Conservation (phyloP, 1,140 invertebrate species). For the Protaetia brevitarsis region DNA sequence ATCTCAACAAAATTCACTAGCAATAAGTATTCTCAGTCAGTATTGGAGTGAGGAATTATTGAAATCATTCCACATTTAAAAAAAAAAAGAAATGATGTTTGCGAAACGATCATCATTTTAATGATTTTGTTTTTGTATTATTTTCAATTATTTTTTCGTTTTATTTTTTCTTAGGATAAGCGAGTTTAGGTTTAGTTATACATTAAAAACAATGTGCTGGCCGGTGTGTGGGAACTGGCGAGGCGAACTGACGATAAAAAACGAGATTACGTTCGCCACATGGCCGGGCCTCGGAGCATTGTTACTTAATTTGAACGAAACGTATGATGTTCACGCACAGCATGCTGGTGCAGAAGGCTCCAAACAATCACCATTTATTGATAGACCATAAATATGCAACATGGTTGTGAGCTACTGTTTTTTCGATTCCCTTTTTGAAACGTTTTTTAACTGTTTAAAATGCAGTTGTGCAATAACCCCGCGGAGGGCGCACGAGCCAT, state of each 20-base stretch:
- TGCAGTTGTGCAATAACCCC: slow-evolving; percentile 29
- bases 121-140: slow-evolving; percentile 19
- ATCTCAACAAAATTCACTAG: slow-evolving; percentile 42
- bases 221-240: background rate
- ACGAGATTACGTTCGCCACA: background rate
- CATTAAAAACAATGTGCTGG: slow-evolving; percentile 17
- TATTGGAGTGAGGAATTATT: slow-evolving; percentile 44
- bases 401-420: slow-evolving; percentile 34
- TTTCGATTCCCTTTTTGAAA: slow-evolving; percentile 28
- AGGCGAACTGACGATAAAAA: background rate
- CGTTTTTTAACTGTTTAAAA: slow-evolving; percentile 26
- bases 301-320: slow-evolving; percentile 26
- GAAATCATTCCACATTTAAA: slow-evolving; percentile 39
- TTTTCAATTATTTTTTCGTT: slow-evolving; percentile 19
- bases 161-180: slow-evolving; percentile 32
- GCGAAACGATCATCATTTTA: slow-evolving; percentile 15
- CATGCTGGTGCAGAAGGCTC: slow-evolving; percentile 23
- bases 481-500: slow-evolving; percentile 23
- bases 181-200: slow-evolving; percentile 28
- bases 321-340: slow-evolving; percentile 19
- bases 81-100: background rate
- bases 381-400: slow-evolving; percentile 32
- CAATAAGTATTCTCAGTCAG: slow-evolving; percentile 48
- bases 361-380: slow-evolving; percentile 29
- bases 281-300: background rate